These are phyloP conservation scores for Drosophila equinoxialis DNA, from an alignment of 1,140 invertebrate species.

Conservation along the genomic window DNA sequence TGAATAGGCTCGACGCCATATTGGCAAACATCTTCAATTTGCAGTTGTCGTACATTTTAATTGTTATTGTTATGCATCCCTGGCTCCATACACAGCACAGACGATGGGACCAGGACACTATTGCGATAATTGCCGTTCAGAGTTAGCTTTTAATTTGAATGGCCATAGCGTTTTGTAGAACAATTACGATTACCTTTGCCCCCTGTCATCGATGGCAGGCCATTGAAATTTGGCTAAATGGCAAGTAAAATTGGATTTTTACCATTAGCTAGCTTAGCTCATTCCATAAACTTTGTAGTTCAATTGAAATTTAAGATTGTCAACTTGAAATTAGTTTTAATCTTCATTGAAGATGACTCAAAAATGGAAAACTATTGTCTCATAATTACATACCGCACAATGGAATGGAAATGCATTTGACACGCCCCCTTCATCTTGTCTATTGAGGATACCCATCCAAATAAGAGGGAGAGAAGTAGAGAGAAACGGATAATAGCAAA, in stretches of 20 bases:
- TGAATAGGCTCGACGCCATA: constrained; percentile 35
- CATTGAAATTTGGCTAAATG: constrained; percentile 32
- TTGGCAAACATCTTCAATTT: constrained; percentile 73
- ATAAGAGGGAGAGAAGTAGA: constrained; percentile 33
- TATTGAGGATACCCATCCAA: constrained; percentile 25
- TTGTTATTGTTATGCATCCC: constrained; percentile 77
- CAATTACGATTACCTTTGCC: constrained; percentile 44
- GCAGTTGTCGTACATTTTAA: constrained; percentile 80
- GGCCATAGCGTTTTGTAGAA: constrained; percentile 26
- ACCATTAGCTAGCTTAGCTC: neutral
- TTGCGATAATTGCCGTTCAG: constrained; percentile 60
- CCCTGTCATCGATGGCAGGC: constrained; percentile 24
- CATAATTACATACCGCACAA: constrained; percentile 39
- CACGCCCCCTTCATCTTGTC: constrained; percentile 31
- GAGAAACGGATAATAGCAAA: constrained; percentile 23
- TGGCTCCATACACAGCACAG: constrained; percentile 13
- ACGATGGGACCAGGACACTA: neutral
- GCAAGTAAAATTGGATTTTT: constrained; percentile 14
- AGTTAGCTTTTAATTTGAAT: constrained; percentile 59
- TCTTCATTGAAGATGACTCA: too few species aligned
- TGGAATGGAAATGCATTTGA: constrained; percentile 30
- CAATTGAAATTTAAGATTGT: neutral
- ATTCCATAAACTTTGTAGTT: neutral
- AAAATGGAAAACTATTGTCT: constrained; percentile 3
- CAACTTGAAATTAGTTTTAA: neutral